Conservation (phyloP, 2,888 invertebrate genomes). For the Tanytarsus gracilentus region DNA sequence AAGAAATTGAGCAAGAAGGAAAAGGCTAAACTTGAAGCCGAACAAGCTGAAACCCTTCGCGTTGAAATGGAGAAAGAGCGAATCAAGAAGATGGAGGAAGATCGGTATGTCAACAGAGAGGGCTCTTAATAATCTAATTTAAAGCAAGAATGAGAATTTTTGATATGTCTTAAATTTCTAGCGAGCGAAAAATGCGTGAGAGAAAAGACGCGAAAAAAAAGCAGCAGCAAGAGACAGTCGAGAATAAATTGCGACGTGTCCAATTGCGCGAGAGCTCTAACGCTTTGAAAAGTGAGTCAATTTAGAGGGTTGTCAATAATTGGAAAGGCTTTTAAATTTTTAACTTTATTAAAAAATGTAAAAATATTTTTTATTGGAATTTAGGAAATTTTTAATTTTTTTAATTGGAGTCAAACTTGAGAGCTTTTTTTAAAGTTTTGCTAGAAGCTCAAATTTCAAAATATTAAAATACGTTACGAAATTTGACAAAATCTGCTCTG, state of each 20-base stretch:
- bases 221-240: constrained; percentile 40
- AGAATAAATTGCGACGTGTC: constrained; percentile 39
- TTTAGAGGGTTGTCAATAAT: no score
- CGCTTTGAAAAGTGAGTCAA: constrained; percentile 35
- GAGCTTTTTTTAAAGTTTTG: no score
- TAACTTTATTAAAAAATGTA: no score
- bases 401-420: no score
- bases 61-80: constrained; percentile 43
- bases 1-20: constrained; percentile 45
- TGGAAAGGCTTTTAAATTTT: no score
- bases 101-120: constrained; percentile 15
- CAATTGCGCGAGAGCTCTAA: constrained; percentile 40
- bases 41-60: constrained; percentile 42
- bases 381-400: no score
- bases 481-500: no score
- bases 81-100: constrained; percentile 25
- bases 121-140: background rate
- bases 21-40: constrained; percentile 41
- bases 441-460: no score
- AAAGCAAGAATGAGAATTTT: background rate
- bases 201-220: constrained; percentile 41
- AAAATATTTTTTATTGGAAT: no score
- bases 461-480: no score
- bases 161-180: constrained; percentile 28
- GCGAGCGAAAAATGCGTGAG: constrained; percentile 40